A percentile compares a stretch with the other conserved stretches of the same genome.
Conservation (phyloP, 2,888 invertebrate genomes). For the Ceramica pisi region DNA sequence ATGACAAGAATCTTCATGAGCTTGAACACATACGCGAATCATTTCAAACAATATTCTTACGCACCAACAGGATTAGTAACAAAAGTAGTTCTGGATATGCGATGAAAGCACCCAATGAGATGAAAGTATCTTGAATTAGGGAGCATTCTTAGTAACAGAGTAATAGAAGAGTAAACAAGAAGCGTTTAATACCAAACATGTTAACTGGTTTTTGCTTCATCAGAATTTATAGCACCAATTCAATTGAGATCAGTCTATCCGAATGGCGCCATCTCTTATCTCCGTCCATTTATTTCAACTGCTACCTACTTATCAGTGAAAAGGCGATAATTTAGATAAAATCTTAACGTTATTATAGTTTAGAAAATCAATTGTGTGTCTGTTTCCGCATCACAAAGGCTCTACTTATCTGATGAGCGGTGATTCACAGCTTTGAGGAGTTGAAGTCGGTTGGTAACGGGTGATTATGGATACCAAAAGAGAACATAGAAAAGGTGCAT, state of each 20-base stretch:
- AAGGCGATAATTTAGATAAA: slow-evolving; percentile 49
- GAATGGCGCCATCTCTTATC: slow-evolving; percentile 33
- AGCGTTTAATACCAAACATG: background rate
- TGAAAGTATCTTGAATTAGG: too few species aligned
- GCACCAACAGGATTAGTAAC: too few species aligned
- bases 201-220: background rate
- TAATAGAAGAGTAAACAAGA: too few species aligned
- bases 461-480: slow-evolving; percentile 13
- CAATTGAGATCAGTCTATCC: background rate
- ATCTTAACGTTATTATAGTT: slow-evolving; percentile 55
- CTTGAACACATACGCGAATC: too few species aligned
- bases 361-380: slow-evolving; percentile 59
- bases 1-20: too few species aligned
- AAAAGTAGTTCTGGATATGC: background rate
- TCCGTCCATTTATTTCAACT: slow-evolving; percentile 19
- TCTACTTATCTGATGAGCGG: slow-evolving; percentile 46
- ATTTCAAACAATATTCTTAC: too few species aligned
- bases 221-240: background rate
- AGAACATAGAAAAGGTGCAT: slow-evolving; percentile 12
- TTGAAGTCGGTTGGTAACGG: slow-evolving; percentile 12
- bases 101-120: background rate
- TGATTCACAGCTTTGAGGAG: slow-evolving; percentile 33
- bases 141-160: too few species aligned
- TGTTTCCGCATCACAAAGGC: slow-evolving; percentile 51
- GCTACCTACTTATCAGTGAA: slow-evolving; percentile 21